Evolutionary conservation across 2,113 vertebrate genomes (phyloP), one percentile per base, ranked within the genome.

Genomic region (Hydropotes inermis): DNA sequence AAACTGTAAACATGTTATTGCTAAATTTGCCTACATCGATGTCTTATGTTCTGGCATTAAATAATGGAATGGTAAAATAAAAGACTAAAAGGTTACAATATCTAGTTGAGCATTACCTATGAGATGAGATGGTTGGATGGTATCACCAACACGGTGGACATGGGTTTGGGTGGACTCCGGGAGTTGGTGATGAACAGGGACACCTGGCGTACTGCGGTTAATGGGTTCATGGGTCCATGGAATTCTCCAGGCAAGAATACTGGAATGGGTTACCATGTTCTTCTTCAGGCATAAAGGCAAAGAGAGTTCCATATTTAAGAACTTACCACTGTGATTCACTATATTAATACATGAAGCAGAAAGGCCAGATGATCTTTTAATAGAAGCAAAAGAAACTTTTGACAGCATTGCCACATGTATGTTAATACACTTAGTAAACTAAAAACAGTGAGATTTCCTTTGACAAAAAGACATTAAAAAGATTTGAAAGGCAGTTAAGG

Each of bases 301-400:
- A 94, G 58, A 88, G 36, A 45, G 16, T 89, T 92, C 61, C 91
- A 14, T 84, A 84, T 95, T 96, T 84, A 16, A 96, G 88, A 95
- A 60, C 54, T 23, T 70, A 43, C 91, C 50, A 67, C n/a, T 81
- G 21, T 67, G 23, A 83, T 47, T 88, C 30, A 90, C 30, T 85
- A 16, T 70, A 81, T 83, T 92, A 92, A 76, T 27, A 84, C 14
- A 67, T 47, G 36, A 92, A 33, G 25, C 61, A 61, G 30, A 89
- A 94, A 96, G 74, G 19, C 7, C 61, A 95, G 92, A 61, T 70
- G 21, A 76, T 67, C 36, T 95, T 96, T 95, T 57, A 74, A 82
- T 36, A 89, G 47, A 74, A 82, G 33, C 45, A 92, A 94, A 90
- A 84, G 13, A 70, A 91, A 87, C 15, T 67, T 64, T 61, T 92